Evolutionary conservation across 2,113 vertebrate species (phyloP).

Genomic region (Phalacrocorax carbo): DNA sequence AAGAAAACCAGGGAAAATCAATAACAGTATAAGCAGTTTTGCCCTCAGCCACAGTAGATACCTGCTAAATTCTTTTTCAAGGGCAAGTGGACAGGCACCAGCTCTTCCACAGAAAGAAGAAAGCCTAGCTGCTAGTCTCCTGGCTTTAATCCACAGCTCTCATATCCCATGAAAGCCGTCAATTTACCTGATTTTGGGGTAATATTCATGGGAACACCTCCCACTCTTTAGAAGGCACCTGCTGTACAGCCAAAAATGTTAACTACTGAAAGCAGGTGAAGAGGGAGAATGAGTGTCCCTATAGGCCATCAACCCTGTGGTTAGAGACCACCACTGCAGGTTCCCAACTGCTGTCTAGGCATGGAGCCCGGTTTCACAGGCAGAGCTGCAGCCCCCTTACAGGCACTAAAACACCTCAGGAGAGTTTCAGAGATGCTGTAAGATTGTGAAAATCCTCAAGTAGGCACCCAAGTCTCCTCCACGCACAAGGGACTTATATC

Average conservation of each 20-base stretch:
- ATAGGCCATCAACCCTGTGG: rapidly evolving
- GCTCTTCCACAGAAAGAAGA: background rate
- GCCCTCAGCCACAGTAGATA: background rate
- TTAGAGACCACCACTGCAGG: background rate
- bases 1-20: background rate
- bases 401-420: background rate
- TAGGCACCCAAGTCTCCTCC: background rate
- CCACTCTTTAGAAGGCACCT: background rate
- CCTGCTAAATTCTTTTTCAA: background rate
- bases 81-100: rapidly evolving
- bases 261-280: background rate
- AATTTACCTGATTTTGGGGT: background rate
- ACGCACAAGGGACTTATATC: background rate
- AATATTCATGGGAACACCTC: background rate
- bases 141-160: background rate
- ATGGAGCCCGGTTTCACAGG: background rate
- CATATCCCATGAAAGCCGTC: background rate
- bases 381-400: background rate
- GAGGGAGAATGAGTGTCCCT: background rate
- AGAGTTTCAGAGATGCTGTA: background rate
- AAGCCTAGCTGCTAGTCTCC: background rate
- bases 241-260: background rate
- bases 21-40: background rate
- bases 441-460: background rate
- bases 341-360: background rate